Conservation (phyloP, 2,888 invertebrate species). For the Hermaeophaga mercurialis region DNA sequence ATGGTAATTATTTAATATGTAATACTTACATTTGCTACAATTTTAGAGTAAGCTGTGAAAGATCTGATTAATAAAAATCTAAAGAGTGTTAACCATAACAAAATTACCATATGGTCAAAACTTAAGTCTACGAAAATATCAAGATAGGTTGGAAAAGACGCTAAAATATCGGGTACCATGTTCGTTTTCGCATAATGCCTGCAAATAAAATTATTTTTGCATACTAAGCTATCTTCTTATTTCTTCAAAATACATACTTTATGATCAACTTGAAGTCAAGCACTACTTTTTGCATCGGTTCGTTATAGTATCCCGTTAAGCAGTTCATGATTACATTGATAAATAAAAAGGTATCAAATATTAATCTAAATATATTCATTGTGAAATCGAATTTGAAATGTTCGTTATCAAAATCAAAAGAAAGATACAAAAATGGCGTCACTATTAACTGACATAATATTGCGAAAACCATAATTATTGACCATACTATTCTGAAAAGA, state of each 20-base stretch:
- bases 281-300: conserved; percentile 46
- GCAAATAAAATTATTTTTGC: conserved; percentile 11
- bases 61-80: conserved; percentile 34
- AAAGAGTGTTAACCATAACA: conserved; percentile 30
- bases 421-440: conserved; percentile 41
- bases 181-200: conserved; percentile 36
- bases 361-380: conserved; percentile 26
- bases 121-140: conserved; percentile 25
- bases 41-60: conserved; percentile 37
- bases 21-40: conserved; percentile 37
- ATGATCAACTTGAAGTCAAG: conserved; percentile 40
- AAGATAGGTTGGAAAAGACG: conserved; percentile 31
- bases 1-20: neutral
- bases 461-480: conserved; percentile 39
- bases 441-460: conserved; percentile 40
- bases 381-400: conserved; percentile 5
- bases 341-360: conserved; percentile 34
- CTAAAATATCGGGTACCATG: conserved; percentile 33
- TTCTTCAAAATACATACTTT: conserved; percentile 32
- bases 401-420: conserved; percentile 24
- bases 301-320: conserved; percentile 48
- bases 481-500: conserved; percentile 44
- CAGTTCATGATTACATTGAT: conserved; percentile 41
- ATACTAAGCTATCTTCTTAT: no score
- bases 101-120: conserved; percentile 3